These are phyloP conservation scores for Mesembrinibis cayennensis DNA, from an alignment of 2,113 vertebrate genomes.

Conservation along the genomic window DNA sequence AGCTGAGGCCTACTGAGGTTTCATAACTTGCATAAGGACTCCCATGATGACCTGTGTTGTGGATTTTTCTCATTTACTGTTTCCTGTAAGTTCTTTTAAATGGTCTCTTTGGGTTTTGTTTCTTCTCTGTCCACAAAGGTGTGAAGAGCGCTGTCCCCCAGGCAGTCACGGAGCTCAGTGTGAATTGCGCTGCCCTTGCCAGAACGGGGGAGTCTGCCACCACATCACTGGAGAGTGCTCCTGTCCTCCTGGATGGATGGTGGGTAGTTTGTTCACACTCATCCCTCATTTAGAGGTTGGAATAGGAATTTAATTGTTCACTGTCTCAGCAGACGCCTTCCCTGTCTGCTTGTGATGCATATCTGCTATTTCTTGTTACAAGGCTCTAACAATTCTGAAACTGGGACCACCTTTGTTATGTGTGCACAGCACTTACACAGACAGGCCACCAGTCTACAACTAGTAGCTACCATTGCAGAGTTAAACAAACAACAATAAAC, in stretches of 20 bases:
- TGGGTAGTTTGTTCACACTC: slow-evolving; percentile 57
- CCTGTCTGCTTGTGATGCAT: not conserved
- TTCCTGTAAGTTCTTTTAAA: not conserved
- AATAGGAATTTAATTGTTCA: not conserved
- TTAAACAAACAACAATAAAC: not conserved
- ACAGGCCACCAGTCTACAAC: not conserved
- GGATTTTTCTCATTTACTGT: not conserved
- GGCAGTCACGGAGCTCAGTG: slow-evolving; percentile 96
- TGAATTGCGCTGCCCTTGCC: slow-evolving; percentile 94
- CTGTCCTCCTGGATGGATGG: slow-evolving; percentile 93
- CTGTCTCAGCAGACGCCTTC: not conserved
- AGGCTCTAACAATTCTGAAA: not conserved
- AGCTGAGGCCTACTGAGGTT: not conserved
- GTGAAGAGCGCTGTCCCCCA: slow-evolving; percentile 90
- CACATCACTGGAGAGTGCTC: slow-evolving; percentile 96
- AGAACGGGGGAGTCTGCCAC: slow-evolving; percentile 94
- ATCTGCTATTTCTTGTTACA: not conserved
- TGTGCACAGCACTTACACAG: not conserved
- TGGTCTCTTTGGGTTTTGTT: not conserved
- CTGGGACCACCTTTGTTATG: not conserved
- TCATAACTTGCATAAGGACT: not conserved
- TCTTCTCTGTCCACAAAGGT: slow-evolving; percentile 73
- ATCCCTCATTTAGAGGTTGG: not conserved
- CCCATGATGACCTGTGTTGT: not conserved
- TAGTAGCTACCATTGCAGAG: not conserved